Conservation (phyloP, 2,113 vertebrate species). For the Urocynchramus pylzowi region DNA sequence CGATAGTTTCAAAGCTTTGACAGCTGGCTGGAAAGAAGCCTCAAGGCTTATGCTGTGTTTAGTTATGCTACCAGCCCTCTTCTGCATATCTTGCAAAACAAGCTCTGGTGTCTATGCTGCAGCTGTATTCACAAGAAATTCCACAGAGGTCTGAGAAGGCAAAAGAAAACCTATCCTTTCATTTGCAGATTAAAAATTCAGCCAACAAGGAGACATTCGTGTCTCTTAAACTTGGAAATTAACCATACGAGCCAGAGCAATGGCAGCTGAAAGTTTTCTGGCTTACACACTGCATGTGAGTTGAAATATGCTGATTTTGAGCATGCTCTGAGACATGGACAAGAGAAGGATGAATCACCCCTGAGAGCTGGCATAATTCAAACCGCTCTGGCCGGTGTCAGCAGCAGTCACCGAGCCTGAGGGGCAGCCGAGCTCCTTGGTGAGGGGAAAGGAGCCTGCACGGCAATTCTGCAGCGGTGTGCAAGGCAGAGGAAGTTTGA, state of each 20-base stretch:
- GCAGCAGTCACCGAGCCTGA: not conserved
- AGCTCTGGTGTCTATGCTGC: not conserved
- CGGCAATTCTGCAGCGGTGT: not conserved
- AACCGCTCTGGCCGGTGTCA: not conserved
- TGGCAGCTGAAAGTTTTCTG: not conserved
- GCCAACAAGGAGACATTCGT: not conserved
- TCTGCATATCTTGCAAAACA: slow-evolving; percentile 13
- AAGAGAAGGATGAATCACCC: not conserved
- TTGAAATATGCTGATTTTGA: not conserved
- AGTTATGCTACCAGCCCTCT: not conserved
- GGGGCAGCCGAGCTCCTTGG: not conserved
- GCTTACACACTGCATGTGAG: not conserved
- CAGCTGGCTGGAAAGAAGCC: slow-evolving; percentile 15
- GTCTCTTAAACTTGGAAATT: not conserved
- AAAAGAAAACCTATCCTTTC: not conserved
- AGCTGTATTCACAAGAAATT: not conserved
- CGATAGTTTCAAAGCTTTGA: not conserved
- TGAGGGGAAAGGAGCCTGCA: not conserved
- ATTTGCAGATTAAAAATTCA: not conserved
- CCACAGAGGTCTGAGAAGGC: not conserved
- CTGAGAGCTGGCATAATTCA: not conserved
- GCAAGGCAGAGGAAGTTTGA: not conserved
- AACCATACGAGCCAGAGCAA: not conserved
- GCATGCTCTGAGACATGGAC: not conserved
- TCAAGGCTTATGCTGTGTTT: not conserved